phyloP scores from a whole-genome alignment of 2,888 invertebrate species.

The Conops quadrifasciatus region DNA sequence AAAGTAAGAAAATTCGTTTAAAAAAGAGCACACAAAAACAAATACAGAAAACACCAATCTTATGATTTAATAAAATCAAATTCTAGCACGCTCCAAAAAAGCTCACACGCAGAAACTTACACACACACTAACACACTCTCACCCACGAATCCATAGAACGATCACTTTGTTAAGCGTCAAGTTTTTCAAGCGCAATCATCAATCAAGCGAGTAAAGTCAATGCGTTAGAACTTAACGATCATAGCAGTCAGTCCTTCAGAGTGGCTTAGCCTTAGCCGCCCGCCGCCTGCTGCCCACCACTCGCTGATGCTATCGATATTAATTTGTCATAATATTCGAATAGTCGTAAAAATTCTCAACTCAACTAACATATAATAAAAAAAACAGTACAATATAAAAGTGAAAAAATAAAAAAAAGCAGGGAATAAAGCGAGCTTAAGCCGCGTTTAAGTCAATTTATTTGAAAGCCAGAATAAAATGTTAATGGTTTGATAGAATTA shows the following conservation, averaged over 20 bases:
- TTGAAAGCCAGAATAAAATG: too few relatives aligned
- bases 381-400: too few relatives aligned
- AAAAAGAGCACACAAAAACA: background rate
- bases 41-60: background rate
- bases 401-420: too few relatives aligned
- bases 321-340: background rate
- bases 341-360: too few relatives aligned
- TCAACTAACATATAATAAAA: too few relatives aligned
- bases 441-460: too few relatives aligned
- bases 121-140: background rate
- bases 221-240: background rate
- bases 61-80: background rate
- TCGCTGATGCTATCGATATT: slow-evolving; percentile 3
- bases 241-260: background rate
- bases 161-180: slow-evolving; percentile 16
- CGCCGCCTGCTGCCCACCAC: background rate
- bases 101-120: background rate
- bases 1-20: too few relatives aligned
- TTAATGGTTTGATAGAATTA: too few relatives aligned
- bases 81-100: background rate
- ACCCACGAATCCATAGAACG: background rate
- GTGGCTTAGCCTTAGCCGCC: background rate
- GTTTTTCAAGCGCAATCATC: background rate
- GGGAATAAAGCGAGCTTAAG: too few relatives aligned
- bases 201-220: slow-evolving; percentile 2